phyloP scores from a whole-genome alignment of 2,797 vertebrate species.

The Chloroceryle inda region DNA sequence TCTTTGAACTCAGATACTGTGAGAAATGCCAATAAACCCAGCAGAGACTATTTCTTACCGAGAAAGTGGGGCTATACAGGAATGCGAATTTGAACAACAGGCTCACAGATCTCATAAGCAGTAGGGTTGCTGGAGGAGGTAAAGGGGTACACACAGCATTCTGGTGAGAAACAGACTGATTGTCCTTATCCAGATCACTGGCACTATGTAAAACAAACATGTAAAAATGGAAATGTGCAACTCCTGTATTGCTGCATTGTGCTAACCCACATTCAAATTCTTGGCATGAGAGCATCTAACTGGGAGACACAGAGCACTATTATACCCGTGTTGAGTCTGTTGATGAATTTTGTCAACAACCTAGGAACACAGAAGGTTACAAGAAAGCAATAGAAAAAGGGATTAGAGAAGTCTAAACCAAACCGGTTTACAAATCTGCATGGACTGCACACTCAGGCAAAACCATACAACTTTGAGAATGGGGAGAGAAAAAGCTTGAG shows the following conservation, averaged over 20 bases:
- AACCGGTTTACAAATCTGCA: not conserved
- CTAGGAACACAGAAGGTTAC: not conserved
- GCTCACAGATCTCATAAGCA: slow-evolving; percentile 39
- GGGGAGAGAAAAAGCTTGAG: not conserved
- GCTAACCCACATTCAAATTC: slow-evolving; percentile 49
- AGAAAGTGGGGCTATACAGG: slow-evolving; percentile 56
- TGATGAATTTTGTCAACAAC: not conserved
- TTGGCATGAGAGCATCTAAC: not conserved
- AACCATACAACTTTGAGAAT: not conserved
- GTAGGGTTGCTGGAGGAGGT: slow-evolving; percentile 34
- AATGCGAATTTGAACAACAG: slow-evolving; percentile 54
- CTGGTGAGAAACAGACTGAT: slow-evolving; percentile 62
- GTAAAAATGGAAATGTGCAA: slow-evolving; percentile 71
- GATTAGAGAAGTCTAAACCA: not conserved
- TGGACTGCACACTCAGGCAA: not conserved
- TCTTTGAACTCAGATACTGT: slow-evolving; percentile 81
- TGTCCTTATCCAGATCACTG: slow-evolving; percentile 51
- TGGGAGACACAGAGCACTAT: not conserved
- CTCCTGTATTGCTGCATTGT: slow-evolving; percentile 55
- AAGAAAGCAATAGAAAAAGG: not conserved
- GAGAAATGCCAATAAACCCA: slow-evolving; percentile 82
- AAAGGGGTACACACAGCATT: slow-evolving; percentile 14
- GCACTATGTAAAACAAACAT: slow-evolving; percentile 52
- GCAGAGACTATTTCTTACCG: slow-evolving; percentile 75
- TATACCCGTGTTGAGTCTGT: not conserved